Evolutionary conservation across 2,888 invertebrate genomes (phyloP), one percentile per base, ranked within the genome.

Genomic region (Caradrina clavipalpis): DNA sequence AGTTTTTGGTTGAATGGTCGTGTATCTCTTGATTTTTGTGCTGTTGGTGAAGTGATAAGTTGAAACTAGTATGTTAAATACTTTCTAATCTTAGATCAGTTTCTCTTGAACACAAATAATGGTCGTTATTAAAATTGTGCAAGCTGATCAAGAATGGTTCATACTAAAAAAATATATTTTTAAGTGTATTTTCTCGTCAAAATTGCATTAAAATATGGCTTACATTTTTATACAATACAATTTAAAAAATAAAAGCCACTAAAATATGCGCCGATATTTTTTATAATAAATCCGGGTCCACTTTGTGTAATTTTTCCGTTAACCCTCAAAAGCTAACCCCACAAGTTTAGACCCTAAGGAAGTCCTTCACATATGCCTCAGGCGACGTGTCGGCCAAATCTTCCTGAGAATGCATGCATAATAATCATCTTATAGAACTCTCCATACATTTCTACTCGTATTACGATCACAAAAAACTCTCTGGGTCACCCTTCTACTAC

Each of bases 381-480:
- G 94, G 95, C 95, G 53, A 89, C 78, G 60, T 72, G 74, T 75
- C 74, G 77, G 49, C 87, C 84, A 95, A 95, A 95, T 95, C 95
- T 90, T 93, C 95, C 94, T 95, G 95, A 95, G 95, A 95, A 95
- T 88, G 90, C 91, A 90, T 95, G 95, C 94, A 94, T 96, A 95
- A 93, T 94, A 94, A 94, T 92, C 92, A 92, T 92, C 91, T 89
- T 88, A 89, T 91, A 91, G 88, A 91, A 77, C 73, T 85, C 90
- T 91, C 89, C 82, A 89, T 88, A 89, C 88, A 86, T 88, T 87
- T 87, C 84, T 89, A 91, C 94, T 94, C 95, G 88, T 86, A 89
- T 95, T 95, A 93, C 95, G 89, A 88, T 90, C 83, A 88, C 79
- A 91, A 92, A 93, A 93, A 91, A 90, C 84, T 81, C 87, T 90